A percentile compares a stretch with the other conserved stretches of the same genome.
Conservation (phyloP, 2,797 vertebrate species). For the Platyrinchus mystaceus region DNA sequence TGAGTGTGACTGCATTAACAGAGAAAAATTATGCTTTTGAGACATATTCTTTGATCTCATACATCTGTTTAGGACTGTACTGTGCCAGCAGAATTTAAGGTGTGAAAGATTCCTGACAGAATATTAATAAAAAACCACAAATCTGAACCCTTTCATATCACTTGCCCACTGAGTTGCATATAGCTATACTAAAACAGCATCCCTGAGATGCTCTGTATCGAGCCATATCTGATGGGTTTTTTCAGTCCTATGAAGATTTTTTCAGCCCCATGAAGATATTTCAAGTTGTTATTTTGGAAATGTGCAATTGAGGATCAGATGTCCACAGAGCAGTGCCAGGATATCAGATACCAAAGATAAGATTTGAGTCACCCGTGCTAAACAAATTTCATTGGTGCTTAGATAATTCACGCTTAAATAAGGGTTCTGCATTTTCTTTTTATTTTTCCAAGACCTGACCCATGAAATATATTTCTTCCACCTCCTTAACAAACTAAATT, state of each 20-base stretch:
- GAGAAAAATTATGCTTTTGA: background rate
- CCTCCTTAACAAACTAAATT: background rate
- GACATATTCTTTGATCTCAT: background rate
- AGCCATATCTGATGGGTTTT: background rate
- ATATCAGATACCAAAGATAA: background rate
- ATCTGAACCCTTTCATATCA: accelerated
- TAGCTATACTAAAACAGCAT: background rate
- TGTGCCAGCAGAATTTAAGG: background rate
- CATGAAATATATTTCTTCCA: background rate
- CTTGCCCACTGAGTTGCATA: background rate
- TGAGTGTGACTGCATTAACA: background rate
- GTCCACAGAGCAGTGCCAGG: background rate
- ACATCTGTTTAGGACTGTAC: background rate
- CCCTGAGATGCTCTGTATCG: background rate
- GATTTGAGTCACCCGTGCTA: background rate
- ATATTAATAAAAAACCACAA: background rate
- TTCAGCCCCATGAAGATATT: background rate
- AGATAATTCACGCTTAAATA: background rate
- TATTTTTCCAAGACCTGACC: background rate
- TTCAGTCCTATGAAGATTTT: background rate
- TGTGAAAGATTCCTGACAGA: background rate
- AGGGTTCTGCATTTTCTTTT: background rate
- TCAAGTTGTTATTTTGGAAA: background rate
- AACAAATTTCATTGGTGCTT: background rate
- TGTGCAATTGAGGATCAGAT: background rate